These are phyloP conservation scores for Plectrocnemia conspersa DNA, from an alignment of 1,140 invertebrate genomes.

Conservation along the genomic window DNA sequence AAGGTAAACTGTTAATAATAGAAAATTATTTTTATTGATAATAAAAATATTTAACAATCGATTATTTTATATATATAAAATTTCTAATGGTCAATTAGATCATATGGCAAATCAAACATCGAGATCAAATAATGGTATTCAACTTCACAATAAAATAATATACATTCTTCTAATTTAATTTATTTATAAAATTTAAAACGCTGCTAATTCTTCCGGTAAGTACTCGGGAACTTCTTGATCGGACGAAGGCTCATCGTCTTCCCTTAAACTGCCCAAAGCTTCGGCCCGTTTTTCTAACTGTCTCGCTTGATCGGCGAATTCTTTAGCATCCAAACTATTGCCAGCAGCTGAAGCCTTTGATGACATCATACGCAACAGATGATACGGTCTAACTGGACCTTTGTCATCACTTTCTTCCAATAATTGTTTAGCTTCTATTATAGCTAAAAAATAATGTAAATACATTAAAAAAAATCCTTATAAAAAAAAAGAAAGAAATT, in stretches of 20 bases:
- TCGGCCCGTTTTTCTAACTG: slow-evolving; percentile 25
- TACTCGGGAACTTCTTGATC: slow-evolving; percentile 32
- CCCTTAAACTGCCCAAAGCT: slow-evolving; percentile 5
- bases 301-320: slow-evolving; percentile 27
- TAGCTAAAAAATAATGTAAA: slow-evolving; percentile 14
- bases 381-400: slow-evolving; percentile 25
- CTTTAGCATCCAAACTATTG: slow-evolving; percentile 18
- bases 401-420: slow-evolving; percentile 23
- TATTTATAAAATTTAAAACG: slow-evolving; percentile 6
- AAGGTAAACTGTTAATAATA: too few species aligned
- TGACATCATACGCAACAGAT: slow-evolving; percentile 30
- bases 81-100: too few species aligned
- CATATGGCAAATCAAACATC: too few species aligned
- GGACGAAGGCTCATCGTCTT: slow-evolving; percentile 24
- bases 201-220: slow-evolving; percentile 20
- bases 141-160: too few species aligned
- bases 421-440: slow-evolving; percentile 17
- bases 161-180: too few species aligned
- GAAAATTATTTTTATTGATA: slow-evolving; percentile 46
- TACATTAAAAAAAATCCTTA: not conserved
- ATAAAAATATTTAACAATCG: not conserved
- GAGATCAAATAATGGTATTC: too few species aligned
- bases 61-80: too few species aligned
- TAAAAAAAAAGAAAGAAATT: not conserved
- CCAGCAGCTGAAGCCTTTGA: slow-evolving; percentile 20